phyloP scores from a whole-genome alignment of 1,140 invertebrate species.

The Bicyclus anynana region DNA sequence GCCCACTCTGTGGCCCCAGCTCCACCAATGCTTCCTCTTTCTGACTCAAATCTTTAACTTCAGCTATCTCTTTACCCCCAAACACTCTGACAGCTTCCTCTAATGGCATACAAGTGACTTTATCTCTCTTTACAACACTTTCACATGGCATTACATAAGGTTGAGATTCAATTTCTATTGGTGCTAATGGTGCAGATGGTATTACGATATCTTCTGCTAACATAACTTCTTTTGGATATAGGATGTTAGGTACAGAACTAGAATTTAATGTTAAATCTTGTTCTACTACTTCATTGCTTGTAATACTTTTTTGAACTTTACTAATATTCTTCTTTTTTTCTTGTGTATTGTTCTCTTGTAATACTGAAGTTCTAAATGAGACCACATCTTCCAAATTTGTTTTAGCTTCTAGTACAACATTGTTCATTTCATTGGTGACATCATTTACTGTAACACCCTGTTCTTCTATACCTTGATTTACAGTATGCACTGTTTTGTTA shows the following conservation, averaged over 20 bases:
- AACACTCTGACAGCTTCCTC: conserved; percentile 51
- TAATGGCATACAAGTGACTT: conserved; percentile 47
- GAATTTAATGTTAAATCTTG: background rate
- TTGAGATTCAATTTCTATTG: conserved; percentile 30
- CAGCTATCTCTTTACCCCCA: conserved; percentile 52
- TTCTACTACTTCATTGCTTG: too few species aligned
- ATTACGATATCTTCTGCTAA: conserved; percentile 20
- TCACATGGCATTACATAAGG: conserved; percentile 5
- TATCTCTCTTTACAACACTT: conserved; percentile 21
- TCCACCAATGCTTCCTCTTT: conserved; percentile 57
- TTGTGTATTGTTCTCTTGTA: too few species aligned
- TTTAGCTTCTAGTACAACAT: too few species aligned
- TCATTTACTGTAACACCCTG: too few species aligned
- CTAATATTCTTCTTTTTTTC: too few species aligned
- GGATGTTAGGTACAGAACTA: background rate
- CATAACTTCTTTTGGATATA: background rate
- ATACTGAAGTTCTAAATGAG: too few species aligned
- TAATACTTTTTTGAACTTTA: too few species aligned
- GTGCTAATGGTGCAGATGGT: conserved; percentile 53
- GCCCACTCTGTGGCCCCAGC: conserved; percentile 43
- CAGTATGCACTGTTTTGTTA: too few species aligned
- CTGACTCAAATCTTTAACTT: conserved; percentile 52
- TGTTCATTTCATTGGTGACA: too few species aligned
- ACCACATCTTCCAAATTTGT: too few species aligned
- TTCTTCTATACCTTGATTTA: too few species aligned